A percentile compares a stretch with the other conserved stretches of the same genome.
These are phyloP conservation scores for Percopsis transmontana DNA, from an alignment of 2,113 vertebrate genomes.

Conservation along the genomic window DNA sequence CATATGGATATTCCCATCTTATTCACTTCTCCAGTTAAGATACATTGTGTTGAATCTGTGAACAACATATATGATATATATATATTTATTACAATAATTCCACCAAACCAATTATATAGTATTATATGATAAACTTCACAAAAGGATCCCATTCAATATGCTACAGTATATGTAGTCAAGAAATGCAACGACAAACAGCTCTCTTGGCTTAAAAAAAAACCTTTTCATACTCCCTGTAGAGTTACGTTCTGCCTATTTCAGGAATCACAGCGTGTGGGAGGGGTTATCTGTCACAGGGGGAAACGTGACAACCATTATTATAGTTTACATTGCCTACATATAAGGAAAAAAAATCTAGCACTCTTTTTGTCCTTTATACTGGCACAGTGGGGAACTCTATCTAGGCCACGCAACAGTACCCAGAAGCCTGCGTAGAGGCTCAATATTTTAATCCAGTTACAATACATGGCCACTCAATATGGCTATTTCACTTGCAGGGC, in stretches of 20 bases:
- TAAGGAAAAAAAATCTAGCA: background rate
- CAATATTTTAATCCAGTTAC: conserved; percentile 61
- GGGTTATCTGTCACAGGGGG: conserved; percentile 41
- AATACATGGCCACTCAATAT: conserved; percentile 45
- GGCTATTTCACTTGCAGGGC: conserved; percentile 34
- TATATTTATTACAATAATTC: too few species aligned
- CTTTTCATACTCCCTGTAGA: conserved; percentile 26
- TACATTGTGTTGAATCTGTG: too few species aligned
- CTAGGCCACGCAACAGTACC: conserved; percentile 40
- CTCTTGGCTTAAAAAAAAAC: conserved; percentile 17
- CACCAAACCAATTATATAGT: background rate
- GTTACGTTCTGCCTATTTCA: conserved; percentile 10
- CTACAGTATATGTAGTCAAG: background rate
- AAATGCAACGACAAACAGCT: background rate
- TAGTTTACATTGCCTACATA: conserved; percentile 21
- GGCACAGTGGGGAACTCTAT: conserved; percentile 26
- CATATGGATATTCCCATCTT: too few species aligned
- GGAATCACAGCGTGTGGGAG: conserved; percentile 10
- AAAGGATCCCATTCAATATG: background rate
- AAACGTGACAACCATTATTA: conserved; percentile 34
- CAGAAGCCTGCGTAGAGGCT: conserved; percentile 32
- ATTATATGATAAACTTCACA: background rate
- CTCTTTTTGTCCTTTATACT: conserved; percentile 12
- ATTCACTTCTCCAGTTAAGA: too few species aligned
- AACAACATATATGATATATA: too few species aligned